Percentiles rank a stretch among this genome's conserved stretches.
phyloP scores from a whole-genome alignment of 1,140 invertebrate species.

The Schmidtea mediterranea region DNA sequence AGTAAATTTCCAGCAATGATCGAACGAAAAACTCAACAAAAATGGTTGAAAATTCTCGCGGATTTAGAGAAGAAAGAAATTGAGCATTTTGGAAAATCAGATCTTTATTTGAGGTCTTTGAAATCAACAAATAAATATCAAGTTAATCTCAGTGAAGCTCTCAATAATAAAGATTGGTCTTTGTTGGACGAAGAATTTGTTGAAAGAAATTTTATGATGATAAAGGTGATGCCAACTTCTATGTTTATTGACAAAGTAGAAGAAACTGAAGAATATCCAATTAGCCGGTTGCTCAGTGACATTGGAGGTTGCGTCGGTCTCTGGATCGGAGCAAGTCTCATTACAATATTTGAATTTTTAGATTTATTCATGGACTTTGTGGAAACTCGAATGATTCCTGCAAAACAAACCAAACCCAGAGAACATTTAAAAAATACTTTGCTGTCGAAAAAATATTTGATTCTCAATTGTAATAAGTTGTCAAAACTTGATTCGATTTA shows the following conservation, averaged over 20 bases:
- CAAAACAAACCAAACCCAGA: too few relatives aligned
- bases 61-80: not conserved
- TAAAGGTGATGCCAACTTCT: not conserved
- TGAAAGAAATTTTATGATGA: not conserved
- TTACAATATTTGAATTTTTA: not conserved
- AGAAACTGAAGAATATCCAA: not conserved
- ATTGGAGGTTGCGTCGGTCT: not conserved
- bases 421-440: too few relatives aligned
- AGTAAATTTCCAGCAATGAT: not conserved
- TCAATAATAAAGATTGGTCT: not conserved
- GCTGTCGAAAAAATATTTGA: too few relatives aligned
- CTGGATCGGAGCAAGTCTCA: not conserved
- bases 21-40: not conserved
- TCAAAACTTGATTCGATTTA: too few relatives aligned
- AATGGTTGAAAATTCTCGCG: not conserved
- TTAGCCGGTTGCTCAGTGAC: not conserved
- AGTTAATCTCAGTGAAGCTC: not conserved
- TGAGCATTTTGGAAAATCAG: not conserved
- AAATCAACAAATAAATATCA: not conserved
- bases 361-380: not conserved
- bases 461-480: too few relatives aligned
- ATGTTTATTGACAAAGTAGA: not conserved
- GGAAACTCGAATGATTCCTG: not conserved
- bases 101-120: not conserved
- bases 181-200: not conserved